Evolutionary conservation across 2,888 invertebrate species (phyloP), one percentile per base, ranked within the genome.

Genomic region (Brachypalpus laphriformis): DNA sequence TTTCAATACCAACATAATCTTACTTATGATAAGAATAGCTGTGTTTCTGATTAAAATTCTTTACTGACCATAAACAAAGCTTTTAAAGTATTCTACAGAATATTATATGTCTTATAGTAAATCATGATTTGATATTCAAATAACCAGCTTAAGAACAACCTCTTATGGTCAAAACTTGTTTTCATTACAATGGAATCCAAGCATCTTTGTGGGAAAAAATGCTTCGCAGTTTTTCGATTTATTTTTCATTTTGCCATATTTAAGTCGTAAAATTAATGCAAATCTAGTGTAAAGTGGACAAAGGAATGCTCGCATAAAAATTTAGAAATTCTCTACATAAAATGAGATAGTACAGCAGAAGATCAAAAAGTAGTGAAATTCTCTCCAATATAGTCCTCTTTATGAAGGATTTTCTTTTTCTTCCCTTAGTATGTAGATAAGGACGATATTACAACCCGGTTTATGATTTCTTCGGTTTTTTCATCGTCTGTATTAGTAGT

Each of bases 201-300:
- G 8, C 54, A 54, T 54, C 54, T 28, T 28, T 25, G n/a, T 7
- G 14, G 9, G 8, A n/a, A 51, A 11, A 11, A 37, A 37, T n/a
- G n/a, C 22, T 49, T 20, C 6, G n/a, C n/a, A 22, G 14, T 28
- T 51, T 28, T 51, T 51, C 45, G 9, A 20, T 20, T 47, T 7
- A 2, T 9, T 9, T 54, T 45, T 54, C 34, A 31, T 34, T 16
- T 28, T 61, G 54, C 45, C 61, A 77, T 77, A 77, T 70, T 42
- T 70, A 63, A 77, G 71, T 78, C 71, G 34, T 78, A 65, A 80
- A 80, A 83, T 80, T 63, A 68, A 74, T 74, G 74, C 80, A 83
- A 78, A 80, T 80, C 72, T 78, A 63, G 68, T 78, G 74, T 68
- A 78, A 83, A 78, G 61, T 78, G 78, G 78, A 68, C 74, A 61